Conservation (phyloP, 53 echinoderm and acorn worm genomes). For the Astropecten irregularis region DNA sequence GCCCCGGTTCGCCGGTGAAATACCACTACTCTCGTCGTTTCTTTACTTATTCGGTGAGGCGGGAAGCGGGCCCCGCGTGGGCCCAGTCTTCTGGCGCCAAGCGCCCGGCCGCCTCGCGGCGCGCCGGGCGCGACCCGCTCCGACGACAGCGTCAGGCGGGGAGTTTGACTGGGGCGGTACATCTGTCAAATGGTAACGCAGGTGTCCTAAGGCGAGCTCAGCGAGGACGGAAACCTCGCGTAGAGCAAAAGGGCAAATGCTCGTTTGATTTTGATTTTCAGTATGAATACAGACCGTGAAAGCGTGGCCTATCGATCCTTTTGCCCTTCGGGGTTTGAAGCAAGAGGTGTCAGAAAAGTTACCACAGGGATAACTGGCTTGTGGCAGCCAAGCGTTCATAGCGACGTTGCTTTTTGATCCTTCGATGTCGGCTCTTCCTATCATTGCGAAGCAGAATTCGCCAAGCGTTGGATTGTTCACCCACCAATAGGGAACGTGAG, state of each 20-base stretch:
- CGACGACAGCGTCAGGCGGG: conserved; percentile 83
- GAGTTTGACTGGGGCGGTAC: conserved; percentile 91
- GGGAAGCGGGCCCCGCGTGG: conserved; percentile 67
- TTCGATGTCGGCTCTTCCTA: conserved; percentile 63
- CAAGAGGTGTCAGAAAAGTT: conserved; percentile 99
- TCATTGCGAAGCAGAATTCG: conserved; percentile 66
- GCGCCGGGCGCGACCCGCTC: conserved; percentile 74
- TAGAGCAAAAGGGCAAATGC: not conserved
- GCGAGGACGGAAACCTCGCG: not conserved
- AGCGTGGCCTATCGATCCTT: conserved; percentile 94
- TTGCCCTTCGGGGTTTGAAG: conserved; percentile 86
- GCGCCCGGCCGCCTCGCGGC: conserved; percentile 43
- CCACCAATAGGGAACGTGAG: conserved; percentile 82
- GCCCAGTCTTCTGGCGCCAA: conserved; percentile 68
- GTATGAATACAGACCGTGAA: conserved; percentile 86
- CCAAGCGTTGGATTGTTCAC: conserved; percentile 88
- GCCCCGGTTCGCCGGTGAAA: too few relatives aligned
- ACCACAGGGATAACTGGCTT: conserved; percentile 96
- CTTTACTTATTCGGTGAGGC: conserved; percentile 88
- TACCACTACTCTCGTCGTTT: too few relatives aligned
- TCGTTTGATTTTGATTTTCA: conserved; percentile 20
- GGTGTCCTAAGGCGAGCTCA: too few relatives aligned
- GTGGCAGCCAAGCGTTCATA: conserved; percentile 85
- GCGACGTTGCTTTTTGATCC: conserved; percentile 69
- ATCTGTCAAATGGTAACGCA: conserved; percentile 81